Evolutionary conservation across 1,140 invertebrate genomes (phyloP).

Genomic region (Trichomalopsis sarcophagae): DNA sequence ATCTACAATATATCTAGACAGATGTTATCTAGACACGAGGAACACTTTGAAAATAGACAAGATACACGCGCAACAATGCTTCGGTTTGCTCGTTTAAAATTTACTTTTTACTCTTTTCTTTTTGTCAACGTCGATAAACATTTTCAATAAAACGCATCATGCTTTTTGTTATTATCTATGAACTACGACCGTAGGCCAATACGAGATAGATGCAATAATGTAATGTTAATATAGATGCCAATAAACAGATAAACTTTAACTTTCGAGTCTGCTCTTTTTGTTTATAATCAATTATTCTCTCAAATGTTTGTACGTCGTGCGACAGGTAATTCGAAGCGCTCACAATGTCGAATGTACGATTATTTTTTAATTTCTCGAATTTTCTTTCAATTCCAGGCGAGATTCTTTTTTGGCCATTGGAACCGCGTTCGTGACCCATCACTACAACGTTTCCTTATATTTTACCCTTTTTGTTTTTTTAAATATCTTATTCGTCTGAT

Average conservation of each 20-base stretch:
- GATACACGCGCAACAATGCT: conserved; percentile 23
- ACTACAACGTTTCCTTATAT: background rate
- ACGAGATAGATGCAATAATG: conserved; percentile 40
- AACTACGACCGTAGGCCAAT: conserved; percentile 48
- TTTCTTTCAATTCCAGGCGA: background rate
- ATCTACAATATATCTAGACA: conserved; percentile 28
- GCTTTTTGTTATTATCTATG: conserved; percentile 42
- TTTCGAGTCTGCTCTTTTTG: background rate
- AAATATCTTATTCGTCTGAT: background rate
- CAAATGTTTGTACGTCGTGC: background rate
- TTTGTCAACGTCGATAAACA: conserved; percentile 41
- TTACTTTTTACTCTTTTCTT: conserved; percentile 26
- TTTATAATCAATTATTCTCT: conserved; percentile 12
- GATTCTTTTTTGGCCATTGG: background rate
- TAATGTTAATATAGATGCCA: conserved; percentile 29
- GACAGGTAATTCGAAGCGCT: background rate
- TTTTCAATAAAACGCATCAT: conserved; percentile 43
- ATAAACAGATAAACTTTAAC: conserved; percentile 13
- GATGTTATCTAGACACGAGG: conserved; percentile 24
- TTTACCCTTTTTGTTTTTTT: conserved; percentile 14
- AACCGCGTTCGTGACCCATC: background rate
- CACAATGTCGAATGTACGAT: background rate
- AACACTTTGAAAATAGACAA: conserved; percentile 47
- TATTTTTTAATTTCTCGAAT: background rate
- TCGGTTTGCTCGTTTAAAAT: conserved; percentile 20